Evolutionary conservation across 2,113 vertebrate species (phyloP), one percentile per base, ranked within the genome.

Genomic region (Podiceps cristatus): DNA sequence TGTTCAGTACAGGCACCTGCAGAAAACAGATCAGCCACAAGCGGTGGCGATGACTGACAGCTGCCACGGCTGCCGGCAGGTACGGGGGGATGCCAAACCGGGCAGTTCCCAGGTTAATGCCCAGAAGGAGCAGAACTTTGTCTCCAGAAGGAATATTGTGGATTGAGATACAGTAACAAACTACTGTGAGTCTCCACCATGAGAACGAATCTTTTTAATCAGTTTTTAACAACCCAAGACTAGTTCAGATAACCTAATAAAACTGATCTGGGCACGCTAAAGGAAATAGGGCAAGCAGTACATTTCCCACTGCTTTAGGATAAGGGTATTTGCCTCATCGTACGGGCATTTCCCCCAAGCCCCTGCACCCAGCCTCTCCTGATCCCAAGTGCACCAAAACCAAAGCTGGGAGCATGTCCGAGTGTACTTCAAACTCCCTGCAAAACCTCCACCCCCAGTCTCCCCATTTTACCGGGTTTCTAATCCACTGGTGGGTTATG

Each of bases 1-100:
- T 1, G 11, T 71, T 64, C 56, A 18, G 69, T 45, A 50, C 35
- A 42, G 31, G 18, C n/a, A 29, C 8, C 60, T 67, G 55, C 84
- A 77, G 37, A 53, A 72, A 60, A 23, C 13, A 31, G 17, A 37
- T 20, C 27, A 52, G 29, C 49, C 27, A 11, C 35, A 15, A 33
- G 69, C 0, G 1, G 12, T 78, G 59, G 24, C 52, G 42, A 18
- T 5, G 52, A 53, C 19, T 5, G 45, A 45, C 27, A 13, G 69
- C 40, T 0, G 3, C 6, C 1, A 5, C n/a, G 27, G 62, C 42
- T 0, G 1, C 35, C 2, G 1, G 69, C 2, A 2, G 50, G 45
- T 22, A 66, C 1, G 1, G 47, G 52, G 27, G 17, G 28, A 66
- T 35, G 59, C 45, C 28, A 47, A 52, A 40, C 29, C 2, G 29